Conservation (phyloP, 2,113 vertebrate species). For the Diadophis punctatus region DNA sequence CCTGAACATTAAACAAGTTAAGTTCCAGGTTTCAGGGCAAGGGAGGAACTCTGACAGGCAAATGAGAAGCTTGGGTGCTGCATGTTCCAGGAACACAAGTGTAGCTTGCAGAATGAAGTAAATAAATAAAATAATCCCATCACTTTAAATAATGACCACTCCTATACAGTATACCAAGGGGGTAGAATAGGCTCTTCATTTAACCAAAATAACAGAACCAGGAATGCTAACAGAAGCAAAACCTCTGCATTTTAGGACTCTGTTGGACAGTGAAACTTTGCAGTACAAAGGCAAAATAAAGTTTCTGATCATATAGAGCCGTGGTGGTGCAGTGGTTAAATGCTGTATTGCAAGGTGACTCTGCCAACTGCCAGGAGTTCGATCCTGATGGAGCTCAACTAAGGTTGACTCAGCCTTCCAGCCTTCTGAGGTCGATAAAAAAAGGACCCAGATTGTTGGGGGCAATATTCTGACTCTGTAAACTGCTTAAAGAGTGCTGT, state of each 20-base stretch:
- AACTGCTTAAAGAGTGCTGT: background rate
- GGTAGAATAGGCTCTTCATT: background rate
- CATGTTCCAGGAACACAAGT: slow-evolving; percentile 29
- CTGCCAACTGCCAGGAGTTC: background rate
- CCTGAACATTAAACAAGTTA: slow-evolving; percentile 64
- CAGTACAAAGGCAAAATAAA: background rate
- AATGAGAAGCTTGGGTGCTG: slow-evolving; percentile 50
- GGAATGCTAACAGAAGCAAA: background rate
- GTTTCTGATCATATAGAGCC: background rate
- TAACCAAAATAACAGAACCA: background rate
- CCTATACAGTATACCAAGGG: background rate
- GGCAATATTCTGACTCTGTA: background rate
- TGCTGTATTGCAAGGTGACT: background rate
- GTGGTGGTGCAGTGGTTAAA: background rate
- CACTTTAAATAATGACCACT: background rate
- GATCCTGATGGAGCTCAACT: background rate
- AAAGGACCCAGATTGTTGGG: background rate
- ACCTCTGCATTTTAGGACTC: background rate
- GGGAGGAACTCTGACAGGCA: slow-evolving; percentile 60
- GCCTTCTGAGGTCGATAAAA: background rate
- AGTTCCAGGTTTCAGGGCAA: slow-evolving; percentile 68
- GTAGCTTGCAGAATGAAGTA: slow-evolving; percentile 45
- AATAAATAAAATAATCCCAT: slow-evolving; percentile 11
- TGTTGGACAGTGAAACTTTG: background rate
- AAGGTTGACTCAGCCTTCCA: background rate